phyloP scores from a whole-genome alignment of 2,113 vertebrate genomes.

The Agapornis roseicollis region DNA sequence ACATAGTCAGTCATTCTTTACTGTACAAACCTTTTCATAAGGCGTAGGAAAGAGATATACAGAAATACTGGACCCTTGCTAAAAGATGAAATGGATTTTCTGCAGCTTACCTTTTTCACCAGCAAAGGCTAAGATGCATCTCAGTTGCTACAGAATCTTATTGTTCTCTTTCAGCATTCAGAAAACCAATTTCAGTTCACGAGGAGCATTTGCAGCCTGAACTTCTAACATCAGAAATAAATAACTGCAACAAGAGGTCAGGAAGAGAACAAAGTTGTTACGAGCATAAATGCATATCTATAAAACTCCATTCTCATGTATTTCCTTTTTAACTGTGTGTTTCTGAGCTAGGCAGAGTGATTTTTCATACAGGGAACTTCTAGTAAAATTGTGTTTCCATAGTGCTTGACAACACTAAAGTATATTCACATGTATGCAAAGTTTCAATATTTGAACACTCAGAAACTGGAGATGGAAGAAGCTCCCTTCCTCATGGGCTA shows the following conservation, averaged over 20 bases:
- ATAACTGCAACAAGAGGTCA: constrained; percentile 36
- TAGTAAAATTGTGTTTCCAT: not conserved
- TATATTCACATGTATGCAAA: not conserved
- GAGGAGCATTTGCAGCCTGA: constrained; percentile 26
- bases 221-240: constrained; percentile 59
- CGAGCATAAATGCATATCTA: constrained; percentile 19
- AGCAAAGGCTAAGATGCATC: not conserved
- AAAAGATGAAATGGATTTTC: constrained; percentile 69
- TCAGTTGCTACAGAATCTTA: constrained; percentile 44
- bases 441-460: not conserved
- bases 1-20: constrained; percentile 73
- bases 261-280: constrained; percentile 18
- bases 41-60: constrained; percentile 65
- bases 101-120: constrained; percentile 58
- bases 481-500: not conserved
- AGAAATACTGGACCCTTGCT: constrained; percentile 64
- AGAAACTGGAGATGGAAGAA: not conserved
- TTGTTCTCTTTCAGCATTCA: constrained; percentile 51
- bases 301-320: constrained; percentile 21
- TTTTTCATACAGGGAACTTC: not conserved
- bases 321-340: constrained; percentile 24
- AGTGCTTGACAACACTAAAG: not conserved
- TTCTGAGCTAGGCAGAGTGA: not conserved
- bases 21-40: constrained; percentile 74
- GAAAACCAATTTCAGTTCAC: constrained; percentile 8